Evolutionary conservation across 2,113 vertebrate species (phyloP), one percentile per base, ranked within the genome.

Genomic region (Gopherus evgoodei): DNA sequence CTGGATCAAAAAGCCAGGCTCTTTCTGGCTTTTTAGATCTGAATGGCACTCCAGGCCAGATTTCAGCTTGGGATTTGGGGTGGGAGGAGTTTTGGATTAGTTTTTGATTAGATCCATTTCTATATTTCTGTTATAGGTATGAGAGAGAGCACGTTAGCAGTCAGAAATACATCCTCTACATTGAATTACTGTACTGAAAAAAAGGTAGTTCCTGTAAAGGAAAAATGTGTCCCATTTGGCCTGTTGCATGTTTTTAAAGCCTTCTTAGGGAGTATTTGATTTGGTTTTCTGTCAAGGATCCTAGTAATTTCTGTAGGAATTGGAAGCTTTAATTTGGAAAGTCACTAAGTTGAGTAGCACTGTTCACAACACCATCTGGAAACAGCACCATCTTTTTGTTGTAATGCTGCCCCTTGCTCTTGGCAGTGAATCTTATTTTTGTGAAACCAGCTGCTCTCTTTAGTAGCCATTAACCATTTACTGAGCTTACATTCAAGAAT

Each of bases 361-460:
- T 88, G 5, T 81, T 93, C 38, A 57, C 72, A 35, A 24, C 53
- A 87, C 65, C 38, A 50, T 81, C 50, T 95, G 91, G 35, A 91
- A 95, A 83, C 11, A 84, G 22, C 62, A 96, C 25, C 35, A 76
- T 75, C 31, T 83, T 86, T 93, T 90, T 65, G 92, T 78, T 85
- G 81, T 85, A 59, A 83, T 88, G 84, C 62, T 19, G 29, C 22
- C 27, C 27, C 93, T 87, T 90, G 29, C 91, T 93, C 75, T 86
- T 91, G 78, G 21, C 35, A 88, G 5, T 25, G 78, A 5, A 3
- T 84, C 52, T 89, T 54, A 42, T 11, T 92, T 93, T 24, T 83
- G 42, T 52, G 82, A 81, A 94, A 59, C 19, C 69, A 92, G 65
- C 75, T 91, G 88, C 47, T 87, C 14, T 1, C 54, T 94, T 80